Percentiles rank a stretch among this genome's conserved stretches.
Evolutionary conservation across 1,140 invertebrate species (phyloP).

Genomic region (Drosophila mauritiana): DNA sequence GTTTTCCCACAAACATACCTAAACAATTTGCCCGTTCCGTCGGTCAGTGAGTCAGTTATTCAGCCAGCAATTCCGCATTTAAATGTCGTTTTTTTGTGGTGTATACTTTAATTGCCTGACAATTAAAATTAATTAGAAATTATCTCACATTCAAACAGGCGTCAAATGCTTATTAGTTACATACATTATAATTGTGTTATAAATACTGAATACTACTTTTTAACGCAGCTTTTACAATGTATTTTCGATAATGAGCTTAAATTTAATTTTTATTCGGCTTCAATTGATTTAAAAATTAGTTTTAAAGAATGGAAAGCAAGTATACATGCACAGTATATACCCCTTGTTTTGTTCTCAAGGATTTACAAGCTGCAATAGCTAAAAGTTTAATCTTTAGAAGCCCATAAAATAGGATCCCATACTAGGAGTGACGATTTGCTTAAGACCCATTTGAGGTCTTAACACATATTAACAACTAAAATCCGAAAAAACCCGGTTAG

Average conservation of each 20-base stretch:
- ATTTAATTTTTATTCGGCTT: too few relatives aligned
- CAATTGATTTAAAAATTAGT: background rate
- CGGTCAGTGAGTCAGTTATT: background rate
- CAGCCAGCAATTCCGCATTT: constrained; percentile 36
- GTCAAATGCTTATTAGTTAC: constrained; percentile 42
- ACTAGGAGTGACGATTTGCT: too few relatives aligned
- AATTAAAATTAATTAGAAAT: constrained; percentile 53
- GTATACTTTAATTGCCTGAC: constrained; percentile 40
- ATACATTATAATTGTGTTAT: constrained; percentile 23
- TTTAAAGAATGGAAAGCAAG: too few relatives aligned
- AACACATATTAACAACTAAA: background rate
- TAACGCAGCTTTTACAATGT: background rate
- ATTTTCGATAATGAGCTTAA: too few relatives aligned
- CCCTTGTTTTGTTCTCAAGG: too few relatives aligned
- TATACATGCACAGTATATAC: too few relatives aligned
- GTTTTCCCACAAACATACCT: constrained; percentile 29
- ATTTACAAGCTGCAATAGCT: too few relatives aligned
- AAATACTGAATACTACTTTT: background rate
- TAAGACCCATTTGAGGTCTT: too few relatives aligned
- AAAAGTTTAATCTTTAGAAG: too few relatives aligned
- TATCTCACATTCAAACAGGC: constrained; percentile 36
- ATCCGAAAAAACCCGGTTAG: background rate
- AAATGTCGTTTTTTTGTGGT: constrained; percentile 23
- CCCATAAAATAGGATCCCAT: too few relatives aligned
- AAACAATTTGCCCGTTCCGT: constrained; percentile 24